Base-by-base conservation (phyloP, 2,888 invertebrate species). In the Neocrepidodera transversa region DNA sequence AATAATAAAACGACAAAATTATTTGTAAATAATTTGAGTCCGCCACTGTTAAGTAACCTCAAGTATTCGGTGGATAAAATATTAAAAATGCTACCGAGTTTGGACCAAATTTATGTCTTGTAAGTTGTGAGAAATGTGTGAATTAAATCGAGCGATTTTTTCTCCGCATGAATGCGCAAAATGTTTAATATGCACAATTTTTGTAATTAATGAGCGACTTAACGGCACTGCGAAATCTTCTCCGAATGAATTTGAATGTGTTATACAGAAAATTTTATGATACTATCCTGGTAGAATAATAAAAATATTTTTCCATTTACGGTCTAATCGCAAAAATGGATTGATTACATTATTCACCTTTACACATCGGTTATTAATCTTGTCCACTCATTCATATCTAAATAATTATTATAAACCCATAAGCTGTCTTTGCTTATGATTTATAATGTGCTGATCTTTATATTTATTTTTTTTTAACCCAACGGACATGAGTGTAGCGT, bases 391-490 rank as follows among this genome's bases (percentile, higher is more conserved):
- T 51, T 38, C 38, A 16, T 54, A 50, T 55, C 54, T 50, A 47
- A 50, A 59, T 55, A 54, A 55, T 55, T 43, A 58, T 61, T 58
- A 43, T 58, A 30, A 55, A 58, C 55, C 35, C 43, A 49, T 52
- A 53, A 49, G 43, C 45, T 56, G 51, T 61, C 58, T 43, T 49
- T 53, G 13, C 14, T 28, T 14, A 43, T 65, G 65, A 67, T 65
- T 62, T 67, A 67, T 53, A 43, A 65, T 45, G 64, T 67, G 65
- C 63, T 60, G 65, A 65, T 64, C 65, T 65, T 67, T 61, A 62
- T 60, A 51, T 56, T 61, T 57, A 48, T n/a, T n/a, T n/a, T 62
- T 53, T 60, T 58, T 53, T 48, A 58, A 60, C 54, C 53, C 35
- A 40, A 14, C 42, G 50, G 58, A 64, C 62, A 60, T 56, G 45